Base-by-base conservation (phyloP, 1,140 invertebrate genomes). In the Drosophila sp. region DNA sequence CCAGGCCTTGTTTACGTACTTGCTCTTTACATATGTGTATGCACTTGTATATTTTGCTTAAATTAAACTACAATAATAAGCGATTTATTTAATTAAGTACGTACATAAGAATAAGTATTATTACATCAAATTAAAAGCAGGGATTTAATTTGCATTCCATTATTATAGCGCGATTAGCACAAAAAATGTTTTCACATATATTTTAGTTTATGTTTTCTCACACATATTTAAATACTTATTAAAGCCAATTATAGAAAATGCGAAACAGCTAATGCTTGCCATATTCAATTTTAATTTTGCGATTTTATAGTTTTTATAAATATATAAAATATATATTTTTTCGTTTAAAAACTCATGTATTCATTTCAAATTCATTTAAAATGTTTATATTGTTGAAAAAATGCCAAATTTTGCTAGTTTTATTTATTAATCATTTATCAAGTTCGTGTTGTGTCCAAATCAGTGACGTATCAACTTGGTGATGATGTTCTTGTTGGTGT, bases 21-120 rank as follows among this genome's bases (percentile, higher is more conserved):
- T 89, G 67, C 71, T 72, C 69, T 72, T 72, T 72, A 73, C 71
- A 66, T 48, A 21, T n/a, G 48, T 57, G 65, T 73, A 70, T 87
- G 67, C 69, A 69, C 58, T 89, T 89, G 84, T 89, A 83, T 89
- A 82, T 76, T 89, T 78, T 89, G 83, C 83, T 89, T 89, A 89
- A 89, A 89, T 89, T 89, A 89, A 89, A 89, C 83, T 89, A 89
- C 83, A 76, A 89, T 82, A 89, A 89, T 83, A 89, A 89, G 83
- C 83, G 83, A 89, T 79, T 89, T 50, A 69, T 89, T 89, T 83
- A 83, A 74, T 62, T 62, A 50, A 51, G 18, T 62, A 62, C 46
- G 46, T 62, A 62, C 46, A 62, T 62, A 80, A 70, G 66, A 80
- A 59, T 77, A 71, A 80, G 59, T 80, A 87, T 78, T 82, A 82